phyloP scores from a whole-genome alignment of 2,113 vertebrate species.

The Planiliza haematocheilus region DNA sequence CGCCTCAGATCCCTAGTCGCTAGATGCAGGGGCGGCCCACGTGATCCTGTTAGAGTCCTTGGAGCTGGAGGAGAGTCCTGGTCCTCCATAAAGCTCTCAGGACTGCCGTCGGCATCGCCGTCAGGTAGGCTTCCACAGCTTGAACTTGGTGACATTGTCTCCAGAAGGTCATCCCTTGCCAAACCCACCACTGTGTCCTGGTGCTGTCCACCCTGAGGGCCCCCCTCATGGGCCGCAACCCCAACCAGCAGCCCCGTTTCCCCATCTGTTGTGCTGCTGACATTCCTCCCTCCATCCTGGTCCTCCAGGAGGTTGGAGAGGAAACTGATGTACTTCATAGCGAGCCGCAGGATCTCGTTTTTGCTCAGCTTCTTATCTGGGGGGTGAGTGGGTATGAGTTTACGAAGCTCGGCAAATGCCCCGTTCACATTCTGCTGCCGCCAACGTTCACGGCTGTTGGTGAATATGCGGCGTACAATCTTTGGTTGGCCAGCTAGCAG shows the following conservation, averaged over 20 bases:
- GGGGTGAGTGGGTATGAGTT: constrained; percentile 94
- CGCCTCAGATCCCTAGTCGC: constrained; percentile 84
- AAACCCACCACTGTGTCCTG: constrained; percentile 86
- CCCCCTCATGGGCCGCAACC: constrained; percentile 78
- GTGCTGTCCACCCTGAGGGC: constrained; percentile 83
- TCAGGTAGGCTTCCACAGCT: constrained; percentile 94
- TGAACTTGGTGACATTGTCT: constrained; percentile 92
- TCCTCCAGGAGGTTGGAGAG: constrained; percentile 95
- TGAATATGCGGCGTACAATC: constrained; percentile 94
- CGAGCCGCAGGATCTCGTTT: constrained; percentile 94
- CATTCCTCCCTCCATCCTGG: constrained; percentile 91
- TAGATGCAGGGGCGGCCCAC: constrained; percentile 76
- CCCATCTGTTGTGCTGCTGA: constrained; percentile 85
- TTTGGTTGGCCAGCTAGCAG: constrained; percentile 91
- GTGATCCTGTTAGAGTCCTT: constrained; percentile 82
- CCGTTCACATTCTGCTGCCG: constrained; percentile 96
- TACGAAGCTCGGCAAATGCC: constrained; percentile 94
- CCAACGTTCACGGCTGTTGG: constrained; percentile 95
- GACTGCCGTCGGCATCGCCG: constrained; percentile 91
- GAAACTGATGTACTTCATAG: constrained; percentile 99
- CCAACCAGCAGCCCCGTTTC: constrained; percentile 86
- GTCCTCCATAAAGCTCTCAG: constrained; percentile 92
- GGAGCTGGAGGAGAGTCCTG: constrained; percentile 81
- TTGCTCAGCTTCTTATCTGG: constrained; percentile 97
- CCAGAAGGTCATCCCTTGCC: constrained; percentile 92